Evolutionary conservation across 2,797 vertebrate species (phyloP).

Genomic region (Melanotaenia boesemani): DNA sequence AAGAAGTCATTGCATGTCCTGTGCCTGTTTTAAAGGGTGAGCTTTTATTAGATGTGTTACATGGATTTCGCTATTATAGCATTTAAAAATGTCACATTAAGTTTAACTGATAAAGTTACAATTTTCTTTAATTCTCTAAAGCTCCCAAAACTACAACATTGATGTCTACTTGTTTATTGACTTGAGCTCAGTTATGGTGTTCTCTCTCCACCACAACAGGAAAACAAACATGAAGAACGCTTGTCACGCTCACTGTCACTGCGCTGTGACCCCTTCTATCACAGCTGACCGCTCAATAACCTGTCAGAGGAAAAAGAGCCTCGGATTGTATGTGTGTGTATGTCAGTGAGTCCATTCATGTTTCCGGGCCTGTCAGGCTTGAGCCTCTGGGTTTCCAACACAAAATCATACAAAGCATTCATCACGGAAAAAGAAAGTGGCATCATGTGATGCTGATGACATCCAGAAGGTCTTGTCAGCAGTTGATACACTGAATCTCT

Average conservation of each 20-base stretch:
- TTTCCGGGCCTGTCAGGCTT: constrained; percentile 60
- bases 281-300: constrained; percentile 60
- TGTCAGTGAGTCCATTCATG: constrained; percentile 8
- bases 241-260: constrained; percentile 58
- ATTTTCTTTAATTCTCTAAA: not conserved
- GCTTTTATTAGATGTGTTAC: not conserved
- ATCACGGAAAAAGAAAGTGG: constrained; percentile 60
- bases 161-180: not conserved
- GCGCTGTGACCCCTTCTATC: constrained; percentile 59
- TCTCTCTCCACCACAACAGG: constrained; percentile 57
- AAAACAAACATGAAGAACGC: constrained; percentile 55
- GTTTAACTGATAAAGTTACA: not conserved
- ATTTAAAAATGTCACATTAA: not conserved
- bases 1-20: not conserved
- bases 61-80: not conserved
- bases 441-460: constrained; percentile 49
- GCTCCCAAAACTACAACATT: not conserved
- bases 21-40: not conserved
- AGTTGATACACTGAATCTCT: constrained; percentile 6
- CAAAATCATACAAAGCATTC: constrained; percentile 67
- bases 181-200: constrained; percentile 1
- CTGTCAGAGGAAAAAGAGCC: constrained; percentile 51
- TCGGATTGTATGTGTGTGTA: constrained; percentile 13
- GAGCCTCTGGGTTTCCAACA: constrained; percentile 40
- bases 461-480: constrained; percentile 43